A percentile compares a stretch with the other conserved stretches of the same genome.
phyloP scores from a whole-genome alignment of 2,888 invertebrate species.

The Pomacea canaliculata region DNA sequence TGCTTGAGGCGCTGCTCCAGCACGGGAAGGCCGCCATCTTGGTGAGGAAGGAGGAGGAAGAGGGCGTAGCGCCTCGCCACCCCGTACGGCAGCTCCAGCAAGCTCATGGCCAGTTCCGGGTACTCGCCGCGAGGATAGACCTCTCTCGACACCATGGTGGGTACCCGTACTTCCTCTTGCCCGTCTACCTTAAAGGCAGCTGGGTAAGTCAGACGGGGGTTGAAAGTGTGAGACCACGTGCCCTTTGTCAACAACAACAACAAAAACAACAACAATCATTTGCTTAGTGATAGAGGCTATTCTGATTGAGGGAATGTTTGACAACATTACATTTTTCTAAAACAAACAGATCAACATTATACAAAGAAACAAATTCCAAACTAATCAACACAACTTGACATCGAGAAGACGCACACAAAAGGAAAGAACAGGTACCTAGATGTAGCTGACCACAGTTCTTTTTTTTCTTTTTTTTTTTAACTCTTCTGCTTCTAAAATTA shows the following conservation, averaged over 20 bases:
- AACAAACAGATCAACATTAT: no score
- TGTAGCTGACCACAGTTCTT: no score
- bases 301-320: no score
- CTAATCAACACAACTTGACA: no score
- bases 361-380: no score
- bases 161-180: neutral
- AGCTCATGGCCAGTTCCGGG: conserved; percentile 6
- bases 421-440: no score
- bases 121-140: conserved; percentile 6
- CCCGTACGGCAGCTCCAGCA: conserved; percentile 25
- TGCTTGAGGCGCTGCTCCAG: conserved; percentile 15
- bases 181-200: conserved; percentile 11
- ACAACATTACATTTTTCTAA: no score
- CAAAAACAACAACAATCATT: neutral
- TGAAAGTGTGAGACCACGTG: conserved; percentile 5
- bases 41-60: conserved; percentile 21
- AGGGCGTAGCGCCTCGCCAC: neutral
- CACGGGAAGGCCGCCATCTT: conserved; percentile 7
- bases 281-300: neutral
- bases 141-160: conserved; percentile 19
- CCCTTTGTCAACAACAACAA: conserved; percentile 7
- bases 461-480: no score
- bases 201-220: neutral
- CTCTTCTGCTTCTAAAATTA: no score
- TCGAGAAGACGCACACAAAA: no score